Evolutionary conservation across 2,797 vertebrate genomes (phyloP).

Genomic region (Oryzias dopingdopingensis): DNA sequence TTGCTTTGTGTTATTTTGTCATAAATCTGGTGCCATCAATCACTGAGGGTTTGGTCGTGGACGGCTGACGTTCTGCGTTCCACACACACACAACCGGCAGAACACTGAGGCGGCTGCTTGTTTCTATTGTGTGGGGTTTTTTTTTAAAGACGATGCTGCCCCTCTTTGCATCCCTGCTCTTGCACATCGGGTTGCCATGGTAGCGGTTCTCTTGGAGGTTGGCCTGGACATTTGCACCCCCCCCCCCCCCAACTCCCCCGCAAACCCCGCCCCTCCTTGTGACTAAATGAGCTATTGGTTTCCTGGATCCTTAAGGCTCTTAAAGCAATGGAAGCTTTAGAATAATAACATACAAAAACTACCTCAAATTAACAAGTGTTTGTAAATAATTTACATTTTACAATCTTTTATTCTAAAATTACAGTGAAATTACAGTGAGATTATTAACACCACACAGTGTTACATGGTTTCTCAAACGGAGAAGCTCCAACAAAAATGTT

Average conservation of each 20-base stretch:
- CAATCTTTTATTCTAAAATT: too few species aligned
- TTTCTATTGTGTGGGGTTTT: constrained; percentile 3
- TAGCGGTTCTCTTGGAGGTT: constrained; percentile 39
- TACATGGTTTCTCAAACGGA: too few species aligned
- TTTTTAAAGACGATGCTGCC: constrained; percentile 5
- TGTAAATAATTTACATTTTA: too few species aligned
- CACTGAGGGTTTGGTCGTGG: not conserved
- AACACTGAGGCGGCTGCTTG: not conserved
- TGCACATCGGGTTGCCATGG: constrained; percentile 56
- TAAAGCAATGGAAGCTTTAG: too few species aligned
- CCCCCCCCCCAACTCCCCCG: too few species aligned
- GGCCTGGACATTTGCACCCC: constrained; percentile 33
- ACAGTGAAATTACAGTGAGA: too few species aligned
- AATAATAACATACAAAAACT: too few species aligned
- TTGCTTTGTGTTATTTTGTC: not conserved
- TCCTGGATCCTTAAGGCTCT: constrained; percentile 1
- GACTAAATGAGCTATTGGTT: not conserved
- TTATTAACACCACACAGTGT: too few species aligned
- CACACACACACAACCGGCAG: not conserved
- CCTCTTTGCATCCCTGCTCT: constrained; percentile 22
- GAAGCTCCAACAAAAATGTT: too few species aligned
- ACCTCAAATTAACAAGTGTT: too few species aligned
- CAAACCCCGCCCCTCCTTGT: not conserved
- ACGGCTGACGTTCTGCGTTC: not conserved
- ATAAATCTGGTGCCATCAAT: not conserved